Evolutionary conservation across 2,888 invertebrate species (phyloP).

Genomic region (Dermolepida albohirtum): DNA sequence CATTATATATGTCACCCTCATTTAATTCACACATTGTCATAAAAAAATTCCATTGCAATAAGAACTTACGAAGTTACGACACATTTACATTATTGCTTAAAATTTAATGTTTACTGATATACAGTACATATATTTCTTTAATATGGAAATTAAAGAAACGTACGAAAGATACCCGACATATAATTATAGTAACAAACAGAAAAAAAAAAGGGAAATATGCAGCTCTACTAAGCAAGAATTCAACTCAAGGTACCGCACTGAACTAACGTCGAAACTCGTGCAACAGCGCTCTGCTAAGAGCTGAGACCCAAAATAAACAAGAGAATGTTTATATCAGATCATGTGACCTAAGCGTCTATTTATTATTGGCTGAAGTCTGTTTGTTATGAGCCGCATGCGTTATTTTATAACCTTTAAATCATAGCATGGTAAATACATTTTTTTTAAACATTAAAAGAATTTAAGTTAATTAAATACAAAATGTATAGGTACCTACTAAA

Average conservation of each 20-base stretch:
- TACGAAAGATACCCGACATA: constrained; percentile 14
- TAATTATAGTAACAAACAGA: constrained; percentile 21
- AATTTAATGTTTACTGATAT: not conserved
- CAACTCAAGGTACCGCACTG: constrained; percentile 39
- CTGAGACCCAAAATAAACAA: constrained; percentile 51
- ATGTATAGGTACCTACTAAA: constrained; percentile 80
- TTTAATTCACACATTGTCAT: constrained; percentile 38
- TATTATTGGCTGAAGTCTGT: constrained; percentile 32
- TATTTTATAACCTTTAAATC: constrained; percentile 34
- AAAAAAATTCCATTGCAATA: constrained; percentile 3
- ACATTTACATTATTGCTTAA: constrained; percentile 33
- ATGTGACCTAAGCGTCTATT: constrained; percentile 44
- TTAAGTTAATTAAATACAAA: constrained; percentile 44
- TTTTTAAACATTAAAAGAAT: too few relatives aligned
- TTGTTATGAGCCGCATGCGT: constrained; percentile 39
- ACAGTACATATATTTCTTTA: not conserved
- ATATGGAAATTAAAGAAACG: not conserved
- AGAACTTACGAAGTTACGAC: constrained; percentile 24
- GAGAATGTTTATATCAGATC: constrained; percentile 44
- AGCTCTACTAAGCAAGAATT: constrained; percentile 37
- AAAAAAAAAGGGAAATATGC: constrained; percentile 23
- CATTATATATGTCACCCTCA: constrained; percentile 31
- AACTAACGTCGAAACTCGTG: constrained; percentile 34
- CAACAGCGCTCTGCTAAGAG: constrained; percentile 41
- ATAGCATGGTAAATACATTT: not conserved